Evolutionary conservation across 2,113 vertebrate species (phyloP), one percentile per base, ranked within the genome.

Genomic region (Xiphophorus maculatus): DNA sequence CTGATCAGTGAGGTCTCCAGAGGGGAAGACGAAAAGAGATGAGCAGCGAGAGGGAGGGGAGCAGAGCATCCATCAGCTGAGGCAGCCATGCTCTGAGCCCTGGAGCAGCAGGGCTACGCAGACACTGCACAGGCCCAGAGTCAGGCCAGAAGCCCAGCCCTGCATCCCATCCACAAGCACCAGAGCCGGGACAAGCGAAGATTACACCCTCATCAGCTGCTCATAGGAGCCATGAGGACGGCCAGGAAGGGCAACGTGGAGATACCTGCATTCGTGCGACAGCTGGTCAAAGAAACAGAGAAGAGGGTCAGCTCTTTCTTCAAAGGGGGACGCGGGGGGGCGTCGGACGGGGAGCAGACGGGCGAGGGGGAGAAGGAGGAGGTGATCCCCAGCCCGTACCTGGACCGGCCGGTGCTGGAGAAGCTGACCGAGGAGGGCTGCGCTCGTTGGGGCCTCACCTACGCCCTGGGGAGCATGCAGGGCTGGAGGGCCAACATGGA

Each of bases 401-500:
- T 93, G 77, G 91, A 93, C 30, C 82, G 89, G 4, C 95, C 92
- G 0, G 94, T 94, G 25, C 69, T 93, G 68, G 94, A 96, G 87
- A 94, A 94, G 82, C 87, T 93, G 3, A 85, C 86, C 19, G 94
- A 95, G 75, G 94, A 95, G 71, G 94, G 94, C 32, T 95, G 90
- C 1, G 90, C 89, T 11, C 90, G 86, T 3, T 89, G 93, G 76
- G 94, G 93, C 19, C 88, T 96, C 67, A 86, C 91, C 42, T 96
- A 95, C 25, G 94, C 93, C 63, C 89, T 94, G 71, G 93, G 90
- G 3, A 90, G 93, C 44, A 94, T 94, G 92, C 94, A 96, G 74
- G 95, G 95, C 68, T 94, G 95, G 95, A 91, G 94, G 85, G 92
- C 93, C 78, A 93, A 89, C 83, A 94, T 94, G 95, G 95, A 95